Evolutionary conservation across 2,888 invertebrate genomes (phyloP).

Genomic region (Drosophila pullipes): DNA sequence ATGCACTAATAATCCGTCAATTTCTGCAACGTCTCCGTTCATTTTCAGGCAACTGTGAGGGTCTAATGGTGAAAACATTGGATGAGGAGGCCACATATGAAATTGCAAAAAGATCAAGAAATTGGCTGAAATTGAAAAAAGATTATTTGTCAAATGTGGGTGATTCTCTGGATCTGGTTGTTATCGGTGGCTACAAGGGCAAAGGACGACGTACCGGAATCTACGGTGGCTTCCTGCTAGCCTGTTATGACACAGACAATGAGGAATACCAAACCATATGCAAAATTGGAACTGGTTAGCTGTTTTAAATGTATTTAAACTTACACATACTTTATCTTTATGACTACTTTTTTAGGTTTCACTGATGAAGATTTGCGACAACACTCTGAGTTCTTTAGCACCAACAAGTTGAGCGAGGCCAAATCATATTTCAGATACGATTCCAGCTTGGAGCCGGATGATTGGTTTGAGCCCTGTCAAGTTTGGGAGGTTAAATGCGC

Average conservation of each 20-base stretch:
- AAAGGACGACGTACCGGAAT: conserved; percentile 96
- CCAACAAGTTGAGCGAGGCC: conserved; percentile 90
- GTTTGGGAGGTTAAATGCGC: conserved; percentile 99
- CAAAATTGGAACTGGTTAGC: conserved; percentile 88
- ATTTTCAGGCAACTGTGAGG: conserved; percentile 94
- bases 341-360: conserved; percentile 88
- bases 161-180: conserved; percentile 97
- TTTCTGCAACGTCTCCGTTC: background rate
- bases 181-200: conserved; percentile 97
- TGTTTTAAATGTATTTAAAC: background rate
- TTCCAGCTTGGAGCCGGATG: conserved; percentile 91
- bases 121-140: conserved; percentile 98
- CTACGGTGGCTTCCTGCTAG: conserved; percentile 98
- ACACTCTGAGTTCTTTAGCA: conserved; percentile 91
- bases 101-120: conserved; percentile 96
- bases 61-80: conserved; percentile 98
- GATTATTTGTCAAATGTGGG: conserved; percentile 99
- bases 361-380: conserved; percentile 94
- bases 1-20: background rate
- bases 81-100: conserved; percentile 95
- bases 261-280: conserved; percentile 97
- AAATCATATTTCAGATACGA: conserved; percentile 94
- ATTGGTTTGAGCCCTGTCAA: conserved; percentile 94
- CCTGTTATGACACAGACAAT: conserved; percentile 94
- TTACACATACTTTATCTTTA: background rate